Evolutionary conservation across 92 coral and sea anemone species (phyloP).

Genomic region (Paramuricea clavata): DNA sequence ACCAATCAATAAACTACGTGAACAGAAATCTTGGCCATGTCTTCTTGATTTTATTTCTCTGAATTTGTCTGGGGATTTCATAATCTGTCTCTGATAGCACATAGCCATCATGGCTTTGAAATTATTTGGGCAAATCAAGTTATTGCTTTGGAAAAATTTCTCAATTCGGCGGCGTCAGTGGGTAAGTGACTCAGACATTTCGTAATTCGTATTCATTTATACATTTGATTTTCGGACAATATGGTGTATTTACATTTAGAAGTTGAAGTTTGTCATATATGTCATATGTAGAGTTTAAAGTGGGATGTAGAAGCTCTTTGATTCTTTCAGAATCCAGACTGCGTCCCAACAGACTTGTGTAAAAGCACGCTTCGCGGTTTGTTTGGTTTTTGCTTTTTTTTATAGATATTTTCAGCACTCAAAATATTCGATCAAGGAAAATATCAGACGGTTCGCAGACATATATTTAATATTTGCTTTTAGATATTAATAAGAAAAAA

Average conservation of each 20-base stretch:
- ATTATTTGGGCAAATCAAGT: slow-evolving; percentile 78
- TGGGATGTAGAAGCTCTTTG: not conserved
- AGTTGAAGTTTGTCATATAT: not conserved
- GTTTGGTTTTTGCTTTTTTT: too few species aligned
- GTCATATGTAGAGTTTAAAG: not conserved
- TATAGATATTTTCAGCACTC: too few species aligned
- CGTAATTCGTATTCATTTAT: too few species aligned
- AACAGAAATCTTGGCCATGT: not conserved
- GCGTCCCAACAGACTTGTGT: not conserved
- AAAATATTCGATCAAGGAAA: not conserved
- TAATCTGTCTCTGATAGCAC: not conserved
- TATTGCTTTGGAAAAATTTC: slow-evolving; percentile 94
- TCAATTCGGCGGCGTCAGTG: slow-evolving; percentile 89
- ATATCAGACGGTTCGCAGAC: not conserved
- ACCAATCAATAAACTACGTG: not conserved
- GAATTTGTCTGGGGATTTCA: not conserved
- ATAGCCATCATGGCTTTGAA: slow-evolving; percentile 57
- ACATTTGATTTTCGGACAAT: not conserved
- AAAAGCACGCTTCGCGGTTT: too few species aligned
- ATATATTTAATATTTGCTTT: too few species aligned
- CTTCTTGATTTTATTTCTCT: not conserved
- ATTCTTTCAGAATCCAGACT: not conserved
- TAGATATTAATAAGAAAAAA: not conserved
- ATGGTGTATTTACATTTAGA: not conserved
- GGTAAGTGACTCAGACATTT: slow-evolving; percentile 64